A percentile compares a stretch with the other conserved stretches of the same genome.
These are phyloP conservation scores for Eurosta solidaginis DNA, from an alignment of 1,140 invertebrate species.

Conservation along the genomic window DNA sequence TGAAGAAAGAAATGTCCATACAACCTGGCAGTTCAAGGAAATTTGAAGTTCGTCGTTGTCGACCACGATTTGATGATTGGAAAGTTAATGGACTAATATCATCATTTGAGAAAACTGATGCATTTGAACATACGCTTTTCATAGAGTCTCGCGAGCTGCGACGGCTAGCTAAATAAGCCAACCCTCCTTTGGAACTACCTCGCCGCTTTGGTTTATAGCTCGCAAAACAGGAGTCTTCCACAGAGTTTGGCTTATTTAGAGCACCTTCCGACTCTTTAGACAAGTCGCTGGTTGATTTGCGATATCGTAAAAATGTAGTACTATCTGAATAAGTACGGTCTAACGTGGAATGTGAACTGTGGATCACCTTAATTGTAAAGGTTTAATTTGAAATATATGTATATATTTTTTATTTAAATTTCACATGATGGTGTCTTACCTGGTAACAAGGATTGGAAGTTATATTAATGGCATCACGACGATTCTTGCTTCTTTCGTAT, in stretches of 20 bases:
- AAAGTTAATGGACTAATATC: conserved; percentile 76
- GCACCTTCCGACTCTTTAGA: conserved; percentile 63
- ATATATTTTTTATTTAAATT: neutral
- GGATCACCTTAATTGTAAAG: conserved; percentile 43
- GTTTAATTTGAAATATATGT: neutral
- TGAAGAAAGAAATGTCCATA: neutral
- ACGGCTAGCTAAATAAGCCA: conserved; percentile 77
- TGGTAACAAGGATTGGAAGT: conserved; percentile 59
- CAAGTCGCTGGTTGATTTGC: conserved; percentile 75
- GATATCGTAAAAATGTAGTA: conserved; percentile 60
- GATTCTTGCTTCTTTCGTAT: conserved; percentile 35
- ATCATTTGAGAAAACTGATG: conserved; percentile 68
- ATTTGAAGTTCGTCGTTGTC: conserved; percentile 80
- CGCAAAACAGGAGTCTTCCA: neutral
- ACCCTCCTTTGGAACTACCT: conserved; percentile 64
- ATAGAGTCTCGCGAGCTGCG: conserved; percentile 71
- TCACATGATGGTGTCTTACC: conserved; percentile 10
- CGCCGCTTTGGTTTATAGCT: conserved; percentile 50
- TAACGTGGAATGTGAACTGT: conserved; percentile 57
- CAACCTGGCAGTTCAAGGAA: conserved; percentile 84
- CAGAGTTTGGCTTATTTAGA: conserved; percentile 6
- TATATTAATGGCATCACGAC: conserved; percentile 58
- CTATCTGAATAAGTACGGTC: conserved; percentile 59
- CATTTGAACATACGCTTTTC: conserved; percentile 70
- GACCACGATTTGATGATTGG: conserved; percentile 72